Base-by-base conservation (phyloP, 2,888 invertebrate genomes). In the Pimpla rufipes region DNA sequence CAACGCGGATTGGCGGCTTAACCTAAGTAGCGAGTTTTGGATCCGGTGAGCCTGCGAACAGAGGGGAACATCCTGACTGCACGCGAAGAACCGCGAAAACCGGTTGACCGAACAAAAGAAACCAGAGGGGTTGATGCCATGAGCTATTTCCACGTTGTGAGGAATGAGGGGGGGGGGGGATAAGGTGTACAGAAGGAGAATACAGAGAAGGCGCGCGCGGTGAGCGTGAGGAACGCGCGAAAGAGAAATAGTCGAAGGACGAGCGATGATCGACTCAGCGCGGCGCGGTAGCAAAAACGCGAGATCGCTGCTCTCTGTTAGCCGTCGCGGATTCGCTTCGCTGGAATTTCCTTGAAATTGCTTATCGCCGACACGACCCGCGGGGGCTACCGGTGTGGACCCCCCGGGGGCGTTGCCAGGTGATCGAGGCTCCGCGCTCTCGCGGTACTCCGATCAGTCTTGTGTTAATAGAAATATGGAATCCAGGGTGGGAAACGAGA, bases 101-200 rank as follows among this genome's bases (percentile, higher is more conserved):
- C 71, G 71, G 71, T 71, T 71, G 40, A n/a, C 23, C 42, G 71
- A 71, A 71, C 71, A 71, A 71, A 71, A 42, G 55, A 23, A 42
- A 57, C 42, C 71, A 10, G 71, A 16, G 21, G 57, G 29, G 71
- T 29, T n/a, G 42, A 52, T 70, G 52, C 21, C 21, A 29, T 35
- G 18, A 70, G 68, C 42, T n/a, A 29, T 21, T 55, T 45, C 4
- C 23, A n/a, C 57, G 42, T n/a, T 42, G 42, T 11, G n/a, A 42
- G 29, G 57, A 42, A 57, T 57, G 57, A 2, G 13, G 42, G 11
- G 8, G 7, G 8, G 8, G 7, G 7, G 5, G 29, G 52, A 45
- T 29, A 21, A 57, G 23, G 42, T 42, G 40, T 29, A 42, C 16
- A 23, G 42, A 21, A 23, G 57, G 57, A 71, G 57, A 71, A 70